Percentiles rank a stretch among this genome's conserved stretches.
Conservation (phyloP, 1,140 invertebrate species). For the Zaprionus kolodkinae region DNA sequence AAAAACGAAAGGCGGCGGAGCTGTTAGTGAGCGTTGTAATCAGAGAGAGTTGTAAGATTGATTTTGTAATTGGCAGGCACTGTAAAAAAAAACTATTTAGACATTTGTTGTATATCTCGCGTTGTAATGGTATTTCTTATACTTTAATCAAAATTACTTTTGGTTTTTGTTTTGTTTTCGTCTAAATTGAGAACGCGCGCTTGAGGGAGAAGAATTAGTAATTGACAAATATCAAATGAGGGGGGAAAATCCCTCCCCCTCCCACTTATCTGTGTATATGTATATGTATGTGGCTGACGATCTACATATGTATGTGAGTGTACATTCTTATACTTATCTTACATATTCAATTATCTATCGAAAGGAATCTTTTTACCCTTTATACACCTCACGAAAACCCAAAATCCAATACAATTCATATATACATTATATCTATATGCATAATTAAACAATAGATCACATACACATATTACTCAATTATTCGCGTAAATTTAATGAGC, state of each 20-base stretch:
- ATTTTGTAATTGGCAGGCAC: constrained; percentile 70
- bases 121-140: constrained; percentile 28
- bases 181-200: constrained; percentile 36
- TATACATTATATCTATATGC: constrained; percentile 25
- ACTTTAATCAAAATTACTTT: not conserved
- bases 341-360: constrained; percentile 15
- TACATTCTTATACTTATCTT: constrained; percentile 32
- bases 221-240: constrained; percentile 36
- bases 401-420: constrained; percentile 20
- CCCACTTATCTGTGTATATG: constrained; percentile 33
- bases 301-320: constrained; percentile 27
- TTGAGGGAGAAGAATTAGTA: not conserved
- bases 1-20: not conserved
- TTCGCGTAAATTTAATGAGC: constrained; percentile 16
- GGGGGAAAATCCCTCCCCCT: not conserved
- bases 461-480: constrained; percentile 36
- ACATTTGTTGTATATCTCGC: constrained; percentile 39
- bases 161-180: constrained; percentile 52
- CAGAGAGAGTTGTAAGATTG: constrained; percentile 78
- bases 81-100: constrained; percentile 32
- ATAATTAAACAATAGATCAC: constrained; percentile 37
- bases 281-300: constrained; percentile 36
- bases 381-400: constrained; percentile 18
- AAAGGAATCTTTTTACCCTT: constrained; percentile 31
- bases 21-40: constrained; percentile 38